Base-by-base conservation (phyloP, 2,113 vertebrate species). In the Haplochromis vanheusdeni region DNA sequence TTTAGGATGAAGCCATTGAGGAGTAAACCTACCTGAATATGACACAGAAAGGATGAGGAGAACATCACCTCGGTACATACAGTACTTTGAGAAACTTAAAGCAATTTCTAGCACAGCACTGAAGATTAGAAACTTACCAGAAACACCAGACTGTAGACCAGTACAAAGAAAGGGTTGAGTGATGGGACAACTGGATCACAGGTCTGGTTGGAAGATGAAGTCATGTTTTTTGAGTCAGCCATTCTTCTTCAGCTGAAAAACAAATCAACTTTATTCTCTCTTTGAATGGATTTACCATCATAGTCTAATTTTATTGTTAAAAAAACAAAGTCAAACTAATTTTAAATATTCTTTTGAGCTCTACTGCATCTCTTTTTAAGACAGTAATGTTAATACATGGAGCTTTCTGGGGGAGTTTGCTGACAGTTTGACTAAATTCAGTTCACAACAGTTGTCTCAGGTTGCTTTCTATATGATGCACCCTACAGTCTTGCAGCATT, bases 301-400 rank as follows among this genome's bases (percentile, higher is more conserved):
- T 21, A 21, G n/a, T 54, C 51, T 6, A 54, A 10, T 54, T 21
- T 54, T 11, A 54, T 21, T 54, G 51, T 11, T 52, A 2, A 52
- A 52, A 21, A 23, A 54, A 21, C 51, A 54, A 54, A 54, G 10
- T 23, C 52, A 23, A 55, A 55, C 52, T 23, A 0, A 52, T 52
- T 52, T 52, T 21, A 21, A 52, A 52, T 52, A 52, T 52, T 21
- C 0, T 52, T n/a, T n/a, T 52, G 51, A 52, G 2, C 17, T 52
- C 51, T n/a, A 0, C 51, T 52, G 0, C 51, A 54, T 54, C 9
- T 54, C 9, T 52, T 0, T 51, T 54, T 21, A 1, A 0, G 3
- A 54, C 10, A 54, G 52, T 23, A 23, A 55, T 4, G 4, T 23
- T 52, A 52, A 52, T 52, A 4, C n/a, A 52, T 52, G 9, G 5